A percentile compares a stretch with the other conserved stretches of the same genome.
phyloP scores from a whole-genome alignment of 2,113 vertebrate genomes.

The Bubo scandiacus region DNA sequence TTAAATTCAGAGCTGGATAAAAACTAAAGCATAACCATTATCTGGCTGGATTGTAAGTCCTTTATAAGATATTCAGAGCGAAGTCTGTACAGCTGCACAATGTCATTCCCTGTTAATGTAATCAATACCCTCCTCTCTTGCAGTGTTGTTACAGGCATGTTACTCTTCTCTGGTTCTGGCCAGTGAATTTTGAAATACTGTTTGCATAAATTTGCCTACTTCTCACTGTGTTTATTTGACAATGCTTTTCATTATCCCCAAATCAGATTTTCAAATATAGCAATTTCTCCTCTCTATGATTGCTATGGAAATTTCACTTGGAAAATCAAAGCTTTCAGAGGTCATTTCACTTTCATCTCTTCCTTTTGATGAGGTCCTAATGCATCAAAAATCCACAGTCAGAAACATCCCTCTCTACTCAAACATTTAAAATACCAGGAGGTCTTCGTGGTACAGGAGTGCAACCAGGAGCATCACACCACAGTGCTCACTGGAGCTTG shows the following conservation, averaged over 20 bases:
- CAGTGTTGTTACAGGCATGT: neutral
- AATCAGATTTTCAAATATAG: neutral
- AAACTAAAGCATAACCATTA: neutral
- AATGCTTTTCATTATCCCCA: neutral
- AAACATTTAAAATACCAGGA: neutral
- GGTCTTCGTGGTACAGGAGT: neutral
- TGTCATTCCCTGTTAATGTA: neutral
- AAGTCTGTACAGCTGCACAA: neutral
- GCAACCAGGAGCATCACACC: neutral
- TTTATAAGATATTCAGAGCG: neutral
- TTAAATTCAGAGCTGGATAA: neutral
- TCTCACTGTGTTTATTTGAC: neutral
- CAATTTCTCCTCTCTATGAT: neutral
- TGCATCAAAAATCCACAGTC: neutral
- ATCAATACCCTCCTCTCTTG: neutral
- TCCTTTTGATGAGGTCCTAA: conserved; percentile 7
- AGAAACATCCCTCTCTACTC: neutral
- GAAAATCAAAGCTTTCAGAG: neutral
- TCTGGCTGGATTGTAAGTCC: neutral
- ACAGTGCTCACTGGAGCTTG: neutral
- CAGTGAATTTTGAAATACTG: neutral
- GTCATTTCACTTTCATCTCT: neutral
- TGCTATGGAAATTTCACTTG: neutral
- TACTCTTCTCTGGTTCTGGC: neutral
- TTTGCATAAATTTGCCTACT: neutral